Base-by-base conservation (phyloP, 1,140 invertebrate species). In the Brachionus plicatilis region DNA sequence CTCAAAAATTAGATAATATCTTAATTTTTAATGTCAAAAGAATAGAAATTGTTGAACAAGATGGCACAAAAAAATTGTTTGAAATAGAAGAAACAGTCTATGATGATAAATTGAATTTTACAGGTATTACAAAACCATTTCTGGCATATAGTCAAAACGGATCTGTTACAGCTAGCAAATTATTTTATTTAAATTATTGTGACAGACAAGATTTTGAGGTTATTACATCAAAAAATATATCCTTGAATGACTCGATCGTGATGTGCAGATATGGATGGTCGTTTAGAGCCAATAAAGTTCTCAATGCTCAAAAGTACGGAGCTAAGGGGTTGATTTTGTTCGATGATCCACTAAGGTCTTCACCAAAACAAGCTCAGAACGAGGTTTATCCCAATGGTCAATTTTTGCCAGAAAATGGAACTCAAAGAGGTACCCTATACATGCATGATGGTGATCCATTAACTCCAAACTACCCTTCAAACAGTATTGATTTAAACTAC, bases 311-410 rank as follows among this genome's bases (percentile, higher is more conserved):
- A 60, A 65, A 87, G 20, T 76, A 84, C 75, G 88, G 88, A 27
- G 90, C 89, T 9, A 85, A 87, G 8, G 91, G 90, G 6, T 88
- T 90, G 6, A 88, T 92, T 37, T 85, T 92, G 12, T 92, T 90
- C 86, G 87, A 89, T 24, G 92, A 92, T 86, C 92, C 92, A 0
- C 84, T 86, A 14, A 90, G 92, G 84, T 91, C 90, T 85, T 88
- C 89, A 17, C 86, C 86, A 56, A 84, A 86, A n/a, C 47, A 86
- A 85, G 83, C 85, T 45, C 60, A 85, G 12, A 84, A 85, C 5
- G 85, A 87, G 12, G 86, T 86, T 20, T 92, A 90, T 86, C 91
- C 90, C 9, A 86, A 91, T 24, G 87, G 88, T 4, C 88, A 90
- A 86, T 91, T 90, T 88, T 83, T 92, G 8, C 91, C 91, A 4